Evolutionary conservation across 1,140 invertebrate species (phyloP).

Genomic region (Alviniconcha marisindica): DNA sequence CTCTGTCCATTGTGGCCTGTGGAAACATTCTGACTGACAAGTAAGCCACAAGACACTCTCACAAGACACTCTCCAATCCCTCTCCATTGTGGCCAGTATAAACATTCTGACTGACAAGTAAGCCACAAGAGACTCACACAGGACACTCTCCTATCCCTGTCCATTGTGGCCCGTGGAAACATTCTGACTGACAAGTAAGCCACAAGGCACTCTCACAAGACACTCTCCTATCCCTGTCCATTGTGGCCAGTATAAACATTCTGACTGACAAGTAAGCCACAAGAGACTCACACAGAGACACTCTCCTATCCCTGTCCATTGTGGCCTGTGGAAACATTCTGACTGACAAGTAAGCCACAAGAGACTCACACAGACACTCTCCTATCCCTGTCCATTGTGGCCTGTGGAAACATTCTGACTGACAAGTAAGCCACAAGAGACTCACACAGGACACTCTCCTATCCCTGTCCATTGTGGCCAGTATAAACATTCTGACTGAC

Average conservation of each 20-base stretch:
- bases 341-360: slow-evolving; percentile 61
- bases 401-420: slow-evolving; percentile 63
- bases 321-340: slow-evolving; percentile 60
- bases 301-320: slow-evolving; percentile 52
- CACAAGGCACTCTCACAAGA: too few species aligned
- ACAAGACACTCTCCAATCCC: too few species aligned
- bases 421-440: slow-evolving; percentile 60
- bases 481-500: slow-evolving; percentile 63
- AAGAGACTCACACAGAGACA: too few species aligned
- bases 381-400: slow-evolving; percentile 48
- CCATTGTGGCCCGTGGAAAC: slow-evolving; percentile 56
- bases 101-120: slow-evolving; percentile 67
- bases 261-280: slow-evolving; percentile 67
- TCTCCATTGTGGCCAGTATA: slow-evolving; percentile 56
- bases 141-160: slow-evolving; percentile 50
- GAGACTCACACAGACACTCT: too few species aligned
- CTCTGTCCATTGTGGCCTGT: slow-evolving; percentile 57
- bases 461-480: slow-evolving; percentile 53
- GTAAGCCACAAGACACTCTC: slow-evolving; percentile 55
- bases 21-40: slow-evolving; percentile 64
- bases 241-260: slow-evolving; percentile 57
- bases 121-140: slow-evolving; percentile 51
- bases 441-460: too few species aligned
- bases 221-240: slow-evolving; percentile 48
- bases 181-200: slow-evolving; percentile 66